A percentile compares a stretch with the other conserved stretches of the same genome.
Evolutionary conservation across 2,888 invertebrate species (phyloP).

Genomic region (Melinaea menophilus): DNA sequence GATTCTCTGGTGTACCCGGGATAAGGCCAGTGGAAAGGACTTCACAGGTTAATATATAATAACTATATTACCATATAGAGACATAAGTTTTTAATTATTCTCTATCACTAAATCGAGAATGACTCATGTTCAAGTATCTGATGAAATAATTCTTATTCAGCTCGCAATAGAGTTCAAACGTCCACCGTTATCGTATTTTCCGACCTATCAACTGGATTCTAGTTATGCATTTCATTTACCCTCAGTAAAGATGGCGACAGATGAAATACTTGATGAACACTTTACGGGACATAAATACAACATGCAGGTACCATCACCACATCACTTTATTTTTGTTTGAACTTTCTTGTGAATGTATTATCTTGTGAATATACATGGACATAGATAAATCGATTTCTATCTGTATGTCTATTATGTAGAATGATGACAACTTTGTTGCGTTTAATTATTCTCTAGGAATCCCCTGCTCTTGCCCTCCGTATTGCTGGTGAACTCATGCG

Average conservation of each 20-base stretch:
- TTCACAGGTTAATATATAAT: slow-evolving; percentile 46
- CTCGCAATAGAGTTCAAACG: slow-evolving; percentile 59
- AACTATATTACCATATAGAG: neutral
- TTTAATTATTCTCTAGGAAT: slow-evolving; percentile 32
- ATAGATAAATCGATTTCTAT: too few relatives aligned
- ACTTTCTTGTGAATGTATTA: too few relatives aligned
- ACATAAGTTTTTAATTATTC: too few relatives aligned
- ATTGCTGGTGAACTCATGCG: slow-evolving; percentile 58
- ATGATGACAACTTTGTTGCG: neutral
- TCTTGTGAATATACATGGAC: too few relatives aligned
- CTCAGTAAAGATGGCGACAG: slow-evolving; percentile 38
- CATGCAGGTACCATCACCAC: slow-evolving; percentile 42
- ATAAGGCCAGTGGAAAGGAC: slow-evolving; percentile 51
- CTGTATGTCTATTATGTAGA: neutral
- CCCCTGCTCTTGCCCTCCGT: slow-evolving; percentile 45
- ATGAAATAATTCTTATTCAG: slow-evolving; percentile 34
- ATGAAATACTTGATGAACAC: slow-evolving; percentile 46
- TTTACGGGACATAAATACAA: slow-evolving; percentile 58
- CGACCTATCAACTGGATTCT: slow-evolving; percentile 61
- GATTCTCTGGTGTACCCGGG: slow-evolving; percentile 53
- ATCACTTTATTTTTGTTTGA: neutral
- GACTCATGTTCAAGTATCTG: neutral
- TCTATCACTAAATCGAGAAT: neutral
- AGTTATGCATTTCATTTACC: slow-evolving; percentile 39
- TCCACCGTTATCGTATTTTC: slow-evolving; percentile 48